These are phyloP conservation scores for Trilocha varians DNA, from an alignment of 2,888 invertebrate genomes.

Conservation along the genomic window DNA sequence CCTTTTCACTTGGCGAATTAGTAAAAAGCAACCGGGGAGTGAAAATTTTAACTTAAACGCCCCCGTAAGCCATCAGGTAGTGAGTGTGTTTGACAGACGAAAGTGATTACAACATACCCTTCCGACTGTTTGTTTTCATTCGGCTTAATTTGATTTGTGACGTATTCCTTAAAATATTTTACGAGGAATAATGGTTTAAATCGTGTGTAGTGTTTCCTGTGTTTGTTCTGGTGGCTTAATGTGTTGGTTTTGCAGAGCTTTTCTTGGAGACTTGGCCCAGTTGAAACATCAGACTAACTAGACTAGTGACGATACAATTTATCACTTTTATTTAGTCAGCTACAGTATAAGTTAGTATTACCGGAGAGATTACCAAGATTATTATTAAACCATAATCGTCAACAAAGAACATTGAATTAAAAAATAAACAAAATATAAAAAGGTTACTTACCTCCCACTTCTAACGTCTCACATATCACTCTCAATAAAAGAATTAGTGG, in stretches of 20 bases:
- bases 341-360: too few relatives aligned
- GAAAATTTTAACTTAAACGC: slow-evolving; percentile 72
- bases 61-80: slow-evolving; percentile 51
- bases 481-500: slow-evolving; percentile 30
- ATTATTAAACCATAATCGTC: neutral
- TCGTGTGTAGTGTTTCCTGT: neutral
- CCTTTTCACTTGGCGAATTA: slow-evolving; percentile 74
- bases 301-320: too few relatives aligned
- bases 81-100: slow-evolving; percentile 69
- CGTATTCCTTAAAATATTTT: slow-evolving; percentile 35
- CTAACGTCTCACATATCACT: slow-evolving; percentile 15
- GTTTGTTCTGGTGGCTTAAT: too few relatives aligned
- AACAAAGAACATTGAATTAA: neutral
- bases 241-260: too few relatives aligned
- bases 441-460: neutral
- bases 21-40: slow-evolving; percentile 73
- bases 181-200: neutral
- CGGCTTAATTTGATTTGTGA: slow-evolving; percentile 65
- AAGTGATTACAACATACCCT: slow-evolving; percentile 68
- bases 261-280: too few relatives aligned
- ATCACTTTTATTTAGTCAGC: too few relatives aligned
- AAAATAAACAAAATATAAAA: neutral
- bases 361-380: too few relatives aligned
- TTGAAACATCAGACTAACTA: too few relatives aligned
- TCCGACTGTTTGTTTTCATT: slow-evolving; percentile 68